Percentiles rank a stretch among this genome's conserved stretches.
Evolutionary conservation across 2,113 vertebrate genomes (phyloP).

Genomic region (Lasiurus cinereus): DNA sequence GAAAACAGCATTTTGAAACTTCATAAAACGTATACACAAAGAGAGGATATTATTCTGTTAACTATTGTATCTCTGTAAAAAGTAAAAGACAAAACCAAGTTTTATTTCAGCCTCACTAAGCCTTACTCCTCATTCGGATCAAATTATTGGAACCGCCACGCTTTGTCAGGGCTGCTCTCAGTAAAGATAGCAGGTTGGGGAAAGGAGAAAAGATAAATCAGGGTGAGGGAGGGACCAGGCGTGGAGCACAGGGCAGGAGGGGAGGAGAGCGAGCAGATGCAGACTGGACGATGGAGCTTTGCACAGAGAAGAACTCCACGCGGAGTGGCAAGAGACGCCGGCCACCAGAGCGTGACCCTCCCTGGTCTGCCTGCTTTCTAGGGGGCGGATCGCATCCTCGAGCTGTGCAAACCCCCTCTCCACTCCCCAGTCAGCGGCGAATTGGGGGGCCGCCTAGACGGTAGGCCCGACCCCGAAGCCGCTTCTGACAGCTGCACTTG

Average conservation of each 20-base stretch:
- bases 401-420: background rate
- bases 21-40: background rate
- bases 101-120: background rate
- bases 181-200: background rate
- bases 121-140: background rate
- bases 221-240: background rate
- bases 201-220: background rate
- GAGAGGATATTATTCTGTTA: background rate
- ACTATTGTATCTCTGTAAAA: background rate
- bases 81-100: background rate
- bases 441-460: background rate
- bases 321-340: background rate
- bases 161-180: background rate
- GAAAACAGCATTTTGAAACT: background rate
- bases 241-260: no score
- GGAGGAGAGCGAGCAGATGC: background rate
- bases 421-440: background rate
- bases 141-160: background rate
- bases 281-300: background rate
- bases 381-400: background rate
- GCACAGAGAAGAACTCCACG: background rate
- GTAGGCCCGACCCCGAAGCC: background rate
- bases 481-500: slow-evolving; percentile 56
- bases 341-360: background rate
- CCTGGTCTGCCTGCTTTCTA: background rate